phyloP scores from a whole-genome alignment of 2,113 vertebrate genomes.

The Gymnarchus niloticus region DNA sequence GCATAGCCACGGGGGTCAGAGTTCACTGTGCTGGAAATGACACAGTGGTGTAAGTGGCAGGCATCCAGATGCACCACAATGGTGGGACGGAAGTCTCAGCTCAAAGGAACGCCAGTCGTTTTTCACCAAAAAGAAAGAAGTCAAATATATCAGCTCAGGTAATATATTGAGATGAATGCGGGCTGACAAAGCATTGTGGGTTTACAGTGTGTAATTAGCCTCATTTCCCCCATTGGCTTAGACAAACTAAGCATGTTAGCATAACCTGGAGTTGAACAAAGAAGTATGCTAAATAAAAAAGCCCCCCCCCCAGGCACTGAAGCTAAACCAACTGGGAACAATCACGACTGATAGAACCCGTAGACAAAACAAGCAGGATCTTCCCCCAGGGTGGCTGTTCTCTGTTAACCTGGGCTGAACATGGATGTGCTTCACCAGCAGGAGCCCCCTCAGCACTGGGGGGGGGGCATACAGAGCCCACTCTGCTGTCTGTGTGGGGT shows the following conservation, averaged over 20 bases:
- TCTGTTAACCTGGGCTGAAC: background rate
- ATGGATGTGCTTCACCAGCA: background rate
- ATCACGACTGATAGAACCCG: slow-evolving; percentile 9
- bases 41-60: background rate
- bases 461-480: background rate
- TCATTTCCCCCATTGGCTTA: slow-evolving; percentile 39
- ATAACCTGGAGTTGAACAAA: slow-evolving; percentile 34
- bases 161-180: slow-evolving; percentile 28
- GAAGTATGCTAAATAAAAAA: slow-evolving; percentile 17
- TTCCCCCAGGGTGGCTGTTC: background rate
- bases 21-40: background rate
- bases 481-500: background rate
- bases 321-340: slow-evolving; percentile 14
- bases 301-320: slow-evolving; percentile 5
- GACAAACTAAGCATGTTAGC: slow-evolving; percentile 42
- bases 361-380: slow-evolving; percentile 13
- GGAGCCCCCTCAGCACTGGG: background rate
- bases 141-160: slow-evolving; percentile 3
- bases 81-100: background rate
- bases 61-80: background rate
- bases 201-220: slow-evolving; percentile 44
- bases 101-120: background rate
- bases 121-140: background rate
- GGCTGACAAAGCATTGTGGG: slow-evolving; percentile 38
- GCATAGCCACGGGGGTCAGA: background rate